A percentile compares a stretch with the other conserved stretches of the same genome.
Evolutionary conservation across 2,797 vertebrate species (phyloP).

Genomic region (Pangasius mekongensis): DNA sequence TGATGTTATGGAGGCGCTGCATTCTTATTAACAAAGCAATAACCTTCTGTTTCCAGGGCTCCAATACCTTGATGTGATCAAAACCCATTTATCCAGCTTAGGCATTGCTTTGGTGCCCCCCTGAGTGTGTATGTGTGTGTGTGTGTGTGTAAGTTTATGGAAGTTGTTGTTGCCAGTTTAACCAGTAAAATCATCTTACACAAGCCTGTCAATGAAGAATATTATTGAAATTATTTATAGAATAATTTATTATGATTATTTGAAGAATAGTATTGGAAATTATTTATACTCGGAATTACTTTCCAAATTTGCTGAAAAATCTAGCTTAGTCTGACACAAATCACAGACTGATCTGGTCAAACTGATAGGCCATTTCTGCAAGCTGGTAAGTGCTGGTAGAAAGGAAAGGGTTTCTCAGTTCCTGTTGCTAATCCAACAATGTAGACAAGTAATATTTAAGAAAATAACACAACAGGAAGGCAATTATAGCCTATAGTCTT

Average conservation of each 20-base stretch:
- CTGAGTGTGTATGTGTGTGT: neutral
- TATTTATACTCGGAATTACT: neutral
- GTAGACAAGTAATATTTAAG: neutral
- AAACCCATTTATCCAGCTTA: slow-evolving; percentile 36
- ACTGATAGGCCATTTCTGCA: neutral
- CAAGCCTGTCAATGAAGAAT: neutral
- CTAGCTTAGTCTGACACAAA: neutral
- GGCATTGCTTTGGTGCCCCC: slow-evolving; percentile 9
- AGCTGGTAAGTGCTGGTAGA: neutral
- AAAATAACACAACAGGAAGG: neutral
- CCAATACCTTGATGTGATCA: slow-evolving; percentile 23
- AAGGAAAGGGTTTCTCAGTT: neutral
- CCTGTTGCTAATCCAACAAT: neutral
- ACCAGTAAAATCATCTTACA: neutral
- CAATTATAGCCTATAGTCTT: neutral
- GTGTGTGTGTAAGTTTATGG: neutral
- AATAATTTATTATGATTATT: too few species aligned
- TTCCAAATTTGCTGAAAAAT: neutral
- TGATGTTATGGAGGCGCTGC: neutral
- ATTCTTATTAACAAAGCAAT: slow-evolving; percentile 23
- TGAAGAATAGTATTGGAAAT: too few species aligned
- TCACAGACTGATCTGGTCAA: neutral
- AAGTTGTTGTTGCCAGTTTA: neutral
- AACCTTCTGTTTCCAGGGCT: slow-evolving; percentile 43
- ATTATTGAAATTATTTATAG: too few species aligned